A percentile compares a stretch with the other conserved stretches of the same genome.
These are phyloP conservation scores for Drosophila antonietae DNA, from an alignment of 2,888 invertebrate genomes.

Conservation along the genomic window DNA sequence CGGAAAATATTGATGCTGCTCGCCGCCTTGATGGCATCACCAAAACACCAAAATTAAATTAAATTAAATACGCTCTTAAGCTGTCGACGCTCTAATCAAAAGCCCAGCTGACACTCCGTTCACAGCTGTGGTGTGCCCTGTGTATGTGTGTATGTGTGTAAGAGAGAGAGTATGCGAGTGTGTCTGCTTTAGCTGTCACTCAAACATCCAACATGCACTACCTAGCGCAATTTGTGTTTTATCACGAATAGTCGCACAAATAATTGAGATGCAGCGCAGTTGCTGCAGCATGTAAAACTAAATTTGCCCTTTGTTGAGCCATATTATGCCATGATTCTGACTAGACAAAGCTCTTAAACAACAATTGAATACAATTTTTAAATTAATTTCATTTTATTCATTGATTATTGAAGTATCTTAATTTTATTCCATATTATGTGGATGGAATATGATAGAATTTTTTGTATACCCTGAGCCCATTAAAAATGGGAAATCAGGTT, in stretches of 20 bases:
- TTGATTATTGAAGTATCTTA: neutral
- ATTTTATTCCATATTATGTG: neutral
- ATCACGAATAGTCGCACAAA: conserved; percentile 3
- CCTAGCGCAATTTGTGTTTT: conserved; percentile 34
- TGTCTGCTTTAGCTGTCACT: conserved; percentile 50
- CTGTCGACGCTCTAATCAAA: conserved; percentile 51
- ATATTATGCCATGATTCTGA: neutral
- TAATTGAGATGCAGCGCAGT: neutral
- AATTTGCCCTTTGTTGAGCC: too few relatives aligned
- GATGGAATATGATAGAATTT: too few relatives aligned
- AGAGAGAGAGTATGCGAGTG: neutral
- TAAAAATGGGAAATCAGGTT: too few relatives aligned
- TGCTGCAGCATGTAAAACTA: neutral
- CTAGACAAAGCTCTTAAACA: neutral
- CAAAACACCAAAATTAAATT: conserved; percentile 61
- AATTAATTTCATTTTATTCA: neutral
- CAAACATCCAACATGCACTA: conserved; percentile 34
- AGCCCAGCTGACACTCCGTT: conserved; percentile 47
- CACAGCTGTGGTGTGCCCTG: conserved; percentile 6
- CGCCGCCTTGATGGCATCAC: conserved; percentile 46
- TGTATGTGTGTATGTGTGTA: neutral
- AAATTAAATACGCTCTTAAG: conserved; percentile 62
- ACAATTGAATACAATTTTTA: neutral
- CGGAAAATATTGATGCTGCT: conserved; percentile 19
- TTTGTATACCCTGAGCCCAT: too few relatives aligned